These are phyloP conservation scores for Acestrorhynchus altus DNA, from an alignment of 2,797 vertebrate species.

Conservation along the genomic window DNA sequence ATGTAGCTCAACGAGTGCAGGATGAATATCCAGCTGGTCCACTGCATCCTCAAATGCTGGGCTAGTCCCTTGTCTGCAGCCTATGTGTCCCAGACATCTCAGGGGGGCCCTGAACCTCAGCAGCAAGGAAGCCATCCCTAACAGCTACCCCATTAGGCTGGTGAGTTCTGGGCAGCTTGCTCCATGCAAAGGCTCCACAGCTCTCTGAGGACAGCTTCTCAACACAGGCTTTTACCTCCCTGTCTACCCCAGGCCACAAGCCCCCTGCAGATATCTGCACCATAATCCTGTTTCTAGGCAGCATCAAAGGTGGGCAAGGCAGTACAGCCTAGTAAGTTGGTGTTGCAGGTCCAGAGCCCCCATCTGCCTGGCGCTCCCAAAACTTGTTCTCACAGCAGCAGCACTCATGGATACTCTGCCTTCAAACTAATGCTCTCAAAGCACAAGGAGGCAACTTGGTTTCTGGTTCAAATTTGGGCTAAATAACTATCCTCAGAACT, in stretches of 20 bases:
- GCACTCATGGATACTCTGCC: too few relatives aligned
- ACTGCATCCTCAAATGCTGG: not conserved
- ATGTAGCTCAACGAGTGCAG: not conserved
- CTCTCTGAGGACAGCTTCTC: too few relatives aligned
- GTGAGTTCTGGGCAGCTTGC: not conserved
- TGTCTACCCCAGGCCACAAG: not conserved
- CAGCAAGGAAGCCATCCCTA: too few relatives aligned
- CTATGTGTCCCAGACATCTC: not conserved
- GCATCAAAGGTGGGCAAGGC: not conserved
- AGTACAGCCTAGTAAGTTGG: not conserved
- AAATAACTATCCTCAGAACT: not conserved
- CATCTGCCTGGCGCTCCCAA: not conserved
- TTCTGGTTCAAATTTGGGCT: too few relatives aligned
- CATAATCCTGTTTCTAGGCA: not conserved
- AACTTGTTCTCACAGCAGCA: not conserved
- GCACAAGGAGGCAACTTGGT: too few relatives aligned
- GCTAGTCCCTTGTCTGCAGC: not conserved
- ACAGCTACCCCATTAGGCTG: not conserved
- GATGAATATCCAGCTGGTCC: not conserved
- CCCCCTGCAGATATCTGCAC: not conserved
- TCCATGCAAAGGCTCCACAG: too few relatives aligned
- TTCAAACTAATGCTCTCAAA: too few relatives aligned
- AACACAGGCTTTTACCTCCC: too few relatives aligned
- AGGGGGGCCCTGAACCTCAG: not conserved
- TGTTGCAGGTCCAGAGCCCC: not conserved